Evolutionary conservation across 2,113 vertebrate genomes (phyloP).

Genomic region (Xiphorhynchus elegans): DNA sequence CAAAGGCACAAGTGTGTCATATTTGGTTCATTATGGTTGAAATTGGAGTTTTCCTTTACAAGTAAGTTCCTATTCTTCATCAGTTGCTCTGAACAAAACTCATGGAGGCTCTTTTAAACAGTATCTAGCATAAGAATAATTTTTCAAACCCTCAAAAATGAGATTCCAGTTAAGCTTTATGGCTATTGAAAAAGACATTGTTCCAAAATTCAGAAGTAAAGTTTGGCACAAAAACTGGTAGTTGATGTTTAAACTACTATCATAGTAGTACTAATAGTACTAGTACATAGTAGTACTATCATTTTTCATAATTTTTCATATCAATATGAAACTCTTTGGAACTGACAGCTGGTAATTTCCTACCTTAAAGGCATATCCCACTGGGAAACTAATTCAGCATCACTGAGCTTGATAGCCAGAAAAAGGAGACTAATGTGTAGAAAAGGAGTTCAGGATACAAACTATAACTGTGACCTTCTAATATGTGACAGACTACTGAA

Average conservation of each 20-base stretch:
- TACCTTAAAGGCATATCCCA: background rate
- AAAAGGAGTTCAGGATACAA: background rate
- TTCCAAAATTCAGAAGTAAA: background rate
- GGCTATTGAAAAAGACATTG: background rate
- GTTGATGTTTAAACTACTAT: background rate
- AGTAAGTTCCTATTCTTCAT: background rate
- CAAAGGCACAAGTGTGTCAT: background rate
- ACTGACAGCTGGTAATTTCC: background rate
- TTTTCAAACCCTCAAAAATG: background rate
- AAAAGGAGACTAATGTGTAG: background rate
- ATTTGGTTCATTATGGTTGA: background rate
- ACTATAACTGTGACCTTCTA: background rate
- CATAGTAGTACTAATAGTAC: too few species aligned
- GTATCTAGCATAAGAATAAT: background rate
- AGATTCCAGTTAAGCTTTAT: background rate
- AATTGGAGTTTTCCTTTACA: background rate
- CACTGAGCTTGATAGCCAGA: background rate
- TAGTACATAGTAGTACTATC: too few species aligned
- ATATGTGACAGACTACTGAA: background rate
- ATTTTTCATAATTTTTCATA: background rate
- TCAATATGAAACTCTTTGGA: background rate
- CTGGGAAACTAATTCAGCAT: constrained; percentile 4
- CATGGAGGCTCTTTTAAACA: background rate
- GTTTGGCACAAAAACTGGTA: background rate
- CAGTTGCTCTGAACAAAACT: background rate